phyloP scores from a whole-genome alignment of 2,888 invertebrate genomes.

The Chrysodeixis includens region DNA sequence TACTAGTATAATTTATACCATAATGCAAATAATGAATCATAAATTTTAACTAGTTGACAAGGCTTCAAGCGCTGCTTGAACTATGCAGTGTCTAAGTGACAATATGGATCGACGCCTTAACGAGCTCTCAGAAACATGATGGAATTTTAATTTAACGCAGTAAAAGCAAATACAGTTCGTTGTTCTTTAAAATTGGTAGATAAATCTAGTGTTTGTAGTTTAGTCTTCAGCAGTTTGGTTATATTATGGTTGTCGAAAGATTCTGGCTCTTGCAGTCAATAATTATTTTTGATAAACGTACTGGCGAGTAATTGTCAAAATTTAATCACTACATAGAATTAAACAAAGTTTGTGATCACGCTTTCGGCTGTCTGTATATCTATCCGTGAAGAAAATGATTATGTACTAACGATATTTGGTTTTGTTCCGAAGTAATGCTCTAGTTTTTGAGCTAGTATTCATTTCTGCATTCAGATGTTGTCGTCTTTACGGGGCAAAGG shows the following conservation, averaged over 20 bases:
- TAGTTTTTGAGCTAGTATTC: too few species aligned
- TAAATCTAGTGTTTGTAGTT: too few species aligned
- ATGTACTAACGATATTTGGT: slow-evolving; percentile 23
- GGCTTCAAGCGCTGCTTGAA: not conserved
- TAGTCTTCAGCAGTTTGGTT: too few species aligned
- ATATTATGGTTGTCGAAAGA: too few species aligned
- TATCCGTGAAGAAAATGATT: slow-evolving; percentile 58
- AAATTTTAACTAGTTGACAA: slow-evolving; percentile 4
- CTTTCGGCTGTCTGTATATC: too few species aligned
- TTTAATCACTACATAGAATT: too few species aligned
- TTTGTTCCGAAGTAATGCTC: slow-evolving; percentile 17
- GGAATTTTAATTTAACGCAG: not conserved
- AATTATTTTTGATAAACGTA: too few species aligned
- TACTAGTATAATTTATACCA: slow-evolving; percentile 2
- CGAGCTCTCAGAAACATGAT: not conserved
- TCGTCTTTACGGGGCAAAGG: too few species aligned
- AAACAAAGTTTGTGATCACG: too few species aligned
- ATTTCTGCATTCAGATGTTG: too few species aligned
- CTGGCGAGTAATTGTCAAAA: too few species aligned
- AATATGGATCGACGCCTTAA: not conserved
- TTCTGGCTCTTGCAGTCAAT: too few species aligned
- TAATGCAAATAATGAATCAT: slow-evolving; percentile 4
- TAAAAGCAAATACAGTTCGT: not conserved
- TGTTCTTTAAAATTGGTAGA: not conserved
- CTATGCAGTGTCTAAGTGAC: not conserved